Conservation (phyloP, 2,888 invertebrate genomes). For the Tyria jacobaeae region DNA sequence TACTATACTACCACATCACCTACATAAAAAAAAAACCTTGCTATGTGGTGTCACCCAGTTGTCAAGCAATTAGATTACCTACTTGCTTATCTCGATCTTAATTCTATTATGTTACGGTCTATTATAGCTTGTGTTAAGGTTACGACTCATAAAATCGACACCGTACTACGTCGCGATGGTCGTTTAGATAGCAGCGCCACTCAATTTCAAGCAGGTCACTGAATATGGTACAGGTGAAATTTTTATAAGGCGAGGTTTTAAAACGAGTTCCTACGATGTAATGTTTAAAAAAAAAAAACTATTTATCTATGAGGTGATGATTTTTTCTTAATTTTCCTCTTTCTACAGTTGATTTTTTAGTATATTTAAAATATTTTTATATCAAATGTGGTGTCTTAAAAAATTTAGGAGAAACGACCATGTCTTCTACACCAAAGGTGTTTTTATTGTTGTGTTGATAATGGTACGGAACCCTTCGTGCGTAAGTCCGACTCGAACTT, state of each 20-base stretch:
- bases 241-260: background rate
- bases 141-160: constrained; percentile 49
- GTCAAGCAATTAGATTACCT: constrained; percentile 49
- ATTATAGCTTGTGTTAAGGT: constrained; percentile 46
- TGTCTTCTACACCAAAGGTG: too few relatives aligned
- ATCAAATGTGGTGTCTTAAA: too few relatives aligned
- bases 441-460: too few relatives aligned
- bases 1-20: background rate
- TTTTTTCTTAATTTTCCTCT: too few relatives aligned
- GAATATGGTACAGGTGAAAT: background rate
- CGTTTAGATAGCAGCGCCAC: constrained; percentile 65
- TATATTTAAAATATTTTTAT: too few relatives aligned
- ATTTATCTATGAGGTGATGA: too few relatives aligned
- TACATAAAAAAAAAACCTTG: background rate
- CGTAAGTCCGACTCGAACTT: too few relatives aligned
- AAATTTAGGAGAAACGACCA: too few relatives aligned
- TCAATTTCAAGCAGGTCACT: constrained; percentile 55
- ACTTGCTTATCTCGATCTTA: constrained; percentile 48
- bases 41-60: constrained; percentile 44
- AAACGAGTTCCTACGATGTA: too few relatives aligned
- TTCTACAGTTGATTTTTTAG: too few relatives aligned
- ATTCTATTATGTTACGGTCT: constrained; percentile 57
- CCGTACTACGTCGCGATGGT: constrained; percentile 56
- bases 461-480: too few relatives aligned
- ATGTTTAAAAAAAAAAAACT: too few relatives aligned